Evolutionary conservation across 2,888 invertebrate species (phyloP), one percentile per base, ranked within the genome.

Genomic region (Myopa testacea): DNA sequence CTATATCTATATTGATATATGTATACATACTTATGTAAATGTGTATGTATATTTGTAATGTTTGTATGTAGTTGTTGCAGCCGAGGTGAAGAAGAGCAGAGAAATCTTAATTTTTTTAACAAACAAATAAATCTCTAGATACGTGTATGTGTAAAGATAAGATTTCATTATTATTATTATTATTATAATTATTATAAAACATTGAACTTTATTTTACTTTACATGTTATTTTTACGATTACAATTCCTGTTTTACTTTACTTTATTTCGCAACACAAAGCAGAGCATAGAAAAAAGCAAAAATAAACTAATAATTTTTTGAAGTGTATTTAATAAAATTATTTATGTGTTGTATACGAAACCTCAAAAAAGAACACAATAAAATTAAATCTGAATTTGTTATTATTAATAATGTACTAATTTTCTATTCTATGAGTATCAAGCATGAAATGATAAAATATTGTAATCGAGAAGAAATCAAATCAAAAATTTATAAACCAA

Each of bases 151-250:
- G 40, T 71, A 38, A 38, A 60, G 71, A 58, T 71, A 71, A 58
- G 37, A 58, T 58, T 71, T 71, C 40, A 26, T 37, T 71, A 58
- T 60, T 19, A 34, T 76, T 19, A 34, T 76, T 73, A 40, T 70
- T 16, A 37, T 58, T 55, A 55, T 62, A 50, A 26, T 40, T 34
- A 45, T 58, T 37, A 38, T 71, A 40, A 73, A 70, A 16, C 16
- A 52, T 55, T 37, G 70, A 70, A 70, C 12, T 70, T 63, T 73
- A 73, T 73, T 67, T 67, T n/a, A 75, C 16, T 75, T 19, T 52
- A 34, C 34, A 16, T 50, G 52, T 70, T 26, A 37, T 55, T 70
- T 70, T 70, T 55, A 70, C 19, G 45, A 45, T 45, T 69, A 5
- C 4, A 52, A 7, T 70, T 52, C 6, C n/a, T 26, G 14, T 34